A percentile compares a stretch with the other conserved stretches of the same genome.
These are phyloP conservation scores for Macrosteles quadrilineatus DNA, from an alignment of 1,140 invertebrate species.

Conservation along the genomic window DNA sequence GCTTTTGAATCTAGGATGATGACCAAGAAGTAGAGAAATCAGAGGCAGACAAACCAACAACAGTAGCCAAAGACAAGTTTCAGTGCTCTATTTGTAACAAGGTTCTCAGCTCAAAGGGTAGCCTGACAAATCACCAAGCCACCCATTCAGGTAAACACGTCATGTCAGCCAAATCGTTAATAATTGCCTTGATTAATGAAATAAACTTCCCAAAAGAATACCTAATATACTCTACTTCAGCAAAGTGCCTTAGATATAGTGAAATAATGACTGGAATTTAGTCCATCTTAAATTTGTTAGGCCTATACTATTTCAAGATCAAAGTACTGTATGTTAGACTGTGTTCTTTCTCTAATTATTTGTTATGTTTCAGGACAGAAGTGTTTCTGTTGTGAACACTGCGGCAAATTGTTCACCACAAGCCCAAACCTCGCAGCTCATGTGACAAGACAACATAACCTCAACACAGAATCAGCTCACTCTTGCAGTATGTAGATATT, in stretches of 20 bases:
- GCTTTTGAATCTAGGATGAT: background rate
- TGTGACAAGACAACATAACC: slow-evolving; percentile 33
- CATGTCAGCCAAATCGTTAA: background rate
- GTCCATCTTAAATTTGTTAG: background rate
- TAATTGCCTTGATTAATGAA: too few species aligned
- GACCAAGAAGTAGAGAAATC: background rate
- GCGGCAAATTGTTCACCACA: slow-evolving; percentile 32
- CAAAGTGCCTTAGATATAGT: too few species aligned
- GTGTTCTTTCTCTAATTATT: background rate
- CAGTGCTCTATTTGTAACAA: slow-evolving; percentile 27
- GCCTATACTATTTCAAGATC: background rate
- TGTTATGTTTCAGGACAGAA: slow-evolving; percentile 34
- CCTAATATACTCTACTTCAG: too few species aligned
- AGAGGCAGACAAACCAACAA: background rate
- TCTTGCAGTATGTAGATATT: slow-evolving; percentile 36
- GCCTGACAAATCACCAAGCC: slow-evolving; percentile 9
- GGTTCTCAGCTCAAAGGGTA: slow-evolving; percentile 13
- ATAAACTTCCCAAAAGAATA: too few species aligned
- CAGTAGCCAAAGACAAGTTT: background rate
- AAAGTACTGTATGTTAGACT: background rate
- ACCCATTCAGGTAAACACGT: slow-evolving; percentile 21
- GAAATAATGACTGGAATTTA: background rate
- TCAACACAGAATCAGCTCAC: slow-evolving; percentile 35
- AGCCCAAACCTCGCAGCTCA: slow-evolving; percentile 28
- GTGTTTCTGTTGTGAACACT: slow-evolving; percentile 34